Conservation (phyloP, 2,797 vertebrate genomes). For the Hemitrygon akajei region DNA sequence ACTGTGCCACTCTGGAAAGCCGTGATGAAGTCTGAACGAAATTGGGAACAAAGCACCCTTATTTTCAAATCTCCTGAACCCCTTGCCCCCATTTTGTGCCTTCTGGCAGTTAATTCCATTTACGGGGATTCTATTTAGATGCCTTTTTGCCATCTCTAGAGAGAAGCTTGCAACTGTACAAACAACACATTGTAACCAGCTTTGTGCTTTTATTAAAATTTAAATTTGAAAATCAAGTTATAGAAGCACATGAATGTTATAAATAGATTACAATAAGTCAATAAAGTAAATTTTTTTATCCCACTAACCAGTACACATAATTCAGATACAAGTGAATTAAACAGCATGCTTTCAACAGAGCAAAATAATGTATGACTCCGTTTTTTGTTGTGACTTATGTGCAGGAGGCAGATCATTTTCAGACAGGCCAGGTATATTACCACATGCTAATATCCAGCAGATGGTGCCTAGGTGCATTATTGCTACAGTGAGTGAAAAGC, state of each 20-base stretch:
- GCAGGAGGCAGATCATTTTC: neutral
- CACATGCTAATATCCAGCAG: too few relatives aligned
- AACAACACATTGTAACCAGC: neutral
- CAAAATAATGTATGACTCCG: neutral
- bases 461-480: too few relatives aligned
- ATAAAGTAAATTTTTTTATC: neutral
- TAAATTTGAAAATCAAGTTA: neutral
- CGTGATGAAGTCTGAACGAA: neutral
- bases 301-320: neutral
- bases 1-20: too few relatives aligned
- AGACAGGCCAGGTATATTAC: neutral
- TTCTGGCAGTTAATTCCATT: neutral
- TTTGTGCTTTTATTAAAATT: neutral
- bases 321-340: neutral
- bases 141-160: neutral
- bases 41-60: neutral
- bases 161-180: neutral
- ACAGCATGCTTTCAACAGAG: neutral
- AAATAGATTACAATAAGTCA: neutral
- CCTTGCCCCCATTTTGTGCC: neutral
- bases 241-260: neutral
- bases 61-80: neutral
- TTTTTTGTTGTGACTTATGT: neutral
- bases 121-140: neutral
- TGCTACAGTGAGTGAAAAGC: too few relatives aligned